These are phyloP conservation scores for Zootoca vivipara DNA, from an alignment of 2,113 vertebrate genomes.

Conservation along the genomic window DNA sequence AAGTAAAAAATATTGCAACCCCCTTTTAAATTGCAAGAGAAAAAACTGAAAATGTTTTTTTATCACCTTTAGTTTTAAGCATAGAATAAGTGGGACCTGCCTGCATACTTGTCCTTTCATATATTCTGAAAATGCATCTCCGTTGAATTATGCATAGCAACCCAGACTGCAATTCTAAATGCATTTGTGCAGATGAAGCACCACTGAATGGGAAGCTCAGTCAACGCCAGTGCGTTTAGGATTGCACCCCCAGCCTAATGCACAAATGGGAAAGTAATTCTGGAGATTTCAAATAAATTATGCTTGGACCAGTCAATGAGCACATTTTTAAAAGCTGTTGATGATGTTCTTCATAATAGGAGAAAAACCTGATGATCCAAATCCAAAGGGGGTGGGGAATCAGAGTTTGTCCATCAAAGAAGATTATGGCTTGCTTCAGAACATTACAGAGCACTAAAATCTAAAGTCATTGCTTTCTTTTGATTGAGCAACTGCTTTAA, in stretches of 20 bases:
- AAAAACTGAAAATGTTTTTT: neutral
- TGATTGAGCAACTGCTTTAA: slow-evolving; percentile 60
- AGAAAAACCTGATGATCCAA: neutral
- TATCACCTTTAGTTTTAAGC: neutral
- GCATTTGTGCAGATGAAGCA: neutral
- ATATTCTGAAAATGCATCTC: slow-evolving; percentile 4
- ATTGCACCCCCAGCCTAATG: slow-evolving; percentile 8
- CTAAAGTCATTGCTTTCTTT: slow-evolving; percentile 48
- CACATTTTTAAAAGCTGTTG: neutral
- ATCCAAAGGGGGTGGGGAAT: slow-evolving; percentile 23
- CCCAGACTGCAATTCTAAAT: neutral
- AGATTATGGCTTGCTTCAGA: slow-evolving; percentile 48
- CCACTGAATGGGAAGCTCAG: neutral
- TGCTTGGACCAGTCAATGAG: neutral
- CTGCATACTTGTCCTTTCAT: neutral
- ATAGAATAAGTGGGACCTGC: neutral
- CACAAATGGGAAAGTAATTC: slow-evolving; percentile 26
- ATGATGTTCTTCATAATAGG: slow-evolving; percentile 29
- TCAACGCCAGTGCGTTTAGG: neutral
- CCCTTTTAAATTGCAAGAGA: neutral
- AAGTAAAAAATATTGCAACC: neutral
- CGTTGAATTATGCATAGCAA: slow-evolving; percentile 26
- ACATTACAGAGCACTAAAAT: slow-evolving; percentile 56
- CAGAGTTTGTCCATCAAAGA: slow-evolving; percentile 42
- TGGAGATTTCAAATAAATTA: neutral